A percentile compares a stretch with the other conserved stretches of the same genome.
Conservation (phyloP, 30 jellyfish, hydroid and myxozoan genomes). For the Calvadosia cruxmelitensis region DNA sequence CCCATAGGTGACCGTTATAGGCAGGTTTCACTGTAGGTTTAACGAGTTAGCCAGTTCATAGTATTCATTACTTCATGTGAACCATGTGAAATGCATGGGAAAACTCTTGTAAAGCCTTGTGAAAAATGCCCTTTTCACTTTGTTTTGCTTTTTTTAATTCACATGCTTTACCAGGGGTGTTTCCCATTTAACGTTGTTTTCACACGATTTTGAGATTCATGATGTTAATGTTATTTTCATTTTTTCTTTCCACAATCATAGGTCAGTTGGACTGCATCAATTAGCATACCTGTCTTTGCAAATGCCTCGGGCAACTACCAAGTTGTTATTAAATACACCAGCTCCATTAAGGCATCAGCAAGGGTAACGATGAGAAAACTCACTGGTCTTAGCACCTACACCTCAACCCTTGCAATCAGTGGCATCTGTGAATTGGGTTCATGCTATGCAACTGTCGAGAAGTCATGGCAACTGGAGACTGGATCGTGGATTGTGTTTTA, state of each 20-base stretch:
- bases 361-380: not conserved
- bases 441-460: slow-evolving; percentile 21
- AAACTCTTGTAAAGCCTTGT: no score
- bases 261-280: not conserved
- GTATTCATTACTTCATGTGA: no score
- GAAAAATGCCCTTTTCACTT: no score
- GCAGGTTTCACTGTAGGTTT: slow-evolving; percentile 11
- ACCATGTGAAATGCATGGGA: no score
- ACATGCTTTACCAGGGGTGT: no score
- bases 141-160: no score
- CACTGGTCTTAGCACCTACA: not conserved
- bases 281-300: slow-evolving; percentile 20
- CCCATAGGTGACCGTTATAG: no score
- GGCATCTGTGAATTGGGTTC: slow-evolving; percentile 10
- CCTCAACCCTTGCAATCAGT: slow-evolving; percentile 7
- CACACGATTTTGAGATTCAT: no score
- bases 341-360: slow-evolving; percentile 10
- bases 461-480: slow-evolving; percentile 11
- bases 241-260: no score
- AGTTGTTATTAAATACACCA: slow-evolving; percentile 27
- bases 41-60: no score
- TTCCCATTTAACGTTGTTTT: no score
- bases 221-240: not conserved
- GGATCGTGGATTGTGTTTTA: slow-evolving; percentile 39
- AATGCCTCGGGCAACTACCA: slow-evolving; percentile 29